Conservation (phyloP, 2,888 invertebrate species). For the Penaeus monodon region DNA sequence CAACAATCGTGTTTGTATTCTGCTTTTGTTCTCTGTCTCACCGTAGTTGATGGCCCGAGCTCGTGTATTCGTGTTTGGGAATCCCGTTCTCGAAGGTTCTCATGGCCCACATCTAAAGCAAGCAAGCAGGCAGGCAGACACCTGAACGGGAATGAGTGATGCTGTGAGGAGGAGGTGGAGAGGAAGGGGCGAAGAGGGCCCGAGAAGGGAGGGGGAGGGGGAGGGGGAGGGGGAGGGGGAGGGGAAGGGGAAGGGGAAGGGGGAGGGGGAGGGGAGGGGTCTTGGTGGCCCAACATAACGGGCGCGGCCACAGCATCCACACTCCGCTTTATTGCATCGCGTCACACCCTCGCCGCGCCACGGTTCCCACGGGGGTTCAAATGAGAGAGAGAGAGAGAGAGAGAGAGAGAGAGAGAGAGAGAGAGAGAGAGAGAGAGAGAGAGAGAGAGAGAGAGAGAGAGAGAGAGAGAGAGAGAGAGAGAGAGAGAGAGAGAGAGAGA, state of each 20-base stretch:
- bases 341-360: not conserved
- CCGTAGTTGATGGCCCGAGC: too few species aligned
- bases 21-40: too few species aligned
- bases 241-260: slow-evolving; percentile 73
- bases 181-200: not conserved
- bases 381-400: not conserved
- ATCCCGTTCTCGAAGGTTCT: too few species aligned
- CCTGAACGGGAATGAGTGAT: slow-evolving; percentile 1
- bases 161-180: not conserved
- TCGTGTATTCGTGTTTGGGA: too few species aligned
- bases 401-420: not conserved
- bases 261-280: slow-evolving; percentile 72
- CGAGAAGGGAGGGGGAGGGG: slow-evolving; percentile 5
- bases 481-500: not conserved
- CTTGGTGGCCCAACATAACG: slow-evolving; percentile 69
- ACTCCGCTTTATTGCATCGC: not conserved
- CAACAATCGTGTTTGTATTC: too few species aligned
- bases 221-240: slow-evolving; percentile 70
- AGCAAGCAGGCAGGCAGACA: too few species aligned
- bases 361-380: not conserved
- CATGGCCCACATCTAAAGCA: too few species aligned
- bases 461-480: slow-evolving; percentile 1
- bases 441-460: slow-evolving; percentile 7
- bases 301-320: slow-evolving; percentile 33
- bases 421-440: slow-evolving; percentile 21